Conservation (phyloP, 35 echinoderm and acorn worm genomes). For the Lytechinus pictus region DNA sequence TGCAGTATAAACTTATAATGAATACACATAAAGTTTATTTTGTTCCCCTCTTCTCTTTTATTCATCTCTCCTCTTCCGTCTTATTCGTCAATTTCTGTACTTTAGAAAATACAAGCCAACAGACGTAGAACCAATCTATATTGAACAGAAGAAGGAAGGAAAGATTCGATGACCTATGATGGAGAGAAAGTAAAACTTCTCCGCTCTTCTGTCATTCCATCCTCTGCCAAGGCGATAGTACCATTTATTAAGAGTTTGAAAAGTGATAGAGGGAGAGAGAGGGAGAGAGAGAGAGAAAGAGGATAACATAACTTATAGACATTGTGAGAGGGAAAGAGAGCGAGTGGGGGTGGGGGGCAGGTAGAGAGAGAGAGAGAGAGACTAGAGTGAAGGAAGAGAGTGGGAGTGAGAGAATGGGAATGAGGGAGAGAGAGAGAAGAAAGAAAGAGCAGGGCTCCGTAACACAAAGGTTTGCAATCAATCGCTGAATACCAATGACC, state of each 20-base stretch:
- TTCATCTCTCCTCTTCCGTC: background rate
- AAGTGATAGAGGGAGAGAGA: background rate
- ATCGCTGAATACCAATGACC: too few relatives aligned
- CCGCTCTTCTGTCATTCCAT: slow-evolving; percentile 29
- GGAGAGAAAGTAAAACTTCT: slow-evolving; percentile 23
- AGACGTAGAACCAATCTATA: slow-evolving; percentile 79
- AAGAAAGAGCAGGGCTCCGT: background rate
- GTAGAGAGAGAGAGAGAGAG: background rate
- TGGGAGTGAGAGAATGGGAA: background rate
- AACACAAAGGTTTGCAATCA: too few relatives aligned
- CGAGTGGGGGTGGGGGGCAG: background rate
- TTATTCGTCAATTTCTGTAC: background rate
- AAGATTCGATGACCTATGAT: slow-evolving; percentile 6
- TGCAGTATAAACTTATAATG: too few relatives aligned
- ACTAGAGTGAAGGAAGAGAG: background rate
- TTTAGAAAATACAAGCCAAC: slow-evolving; percentile 88
- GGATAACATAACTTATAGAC: too few relatives aligned
- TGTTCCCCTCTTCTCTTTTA: background rate
- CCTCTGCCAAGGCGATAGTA: slow-evolving; percentile 33
- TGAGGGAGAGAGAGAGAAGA: background rate
- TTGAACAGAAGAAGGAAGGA: slow-evolving; percentile 76
- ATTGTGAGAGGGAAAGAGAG: background rate
- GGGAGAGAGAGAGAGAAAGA: background rate
- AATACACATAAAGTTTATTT: too few relatives aligned
- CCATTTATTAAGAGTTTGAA: too few relatives aligned